Base-by-base conservation (phyloP, 2,797 vertebrate genomes). In the Bufotes viridis region DNA sequence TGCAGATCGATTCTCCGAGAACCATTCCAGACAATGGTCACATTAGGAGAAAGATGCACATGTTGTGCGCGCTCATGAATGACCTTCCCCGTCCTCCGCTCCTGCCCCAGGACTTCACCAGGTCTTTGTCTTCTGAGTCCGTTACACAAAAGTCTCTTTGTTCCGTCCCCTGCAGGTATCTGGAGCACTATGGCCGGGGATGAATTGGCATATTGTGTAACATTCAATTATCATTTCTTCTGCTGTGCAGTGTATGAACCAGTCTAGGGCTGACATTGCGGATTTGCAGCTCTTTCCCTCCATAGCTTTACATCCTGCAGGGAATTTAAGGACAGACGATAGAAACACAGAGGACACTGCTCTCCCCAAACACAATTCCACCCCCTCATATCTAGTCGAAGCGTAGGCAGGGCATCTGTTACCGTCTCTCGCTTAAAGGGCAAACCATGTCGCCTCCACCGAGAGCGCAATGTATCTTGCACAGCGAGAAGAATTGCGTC, bases 401-500 rank as follows among this genome's bases (percentile, higher is more conserved):
- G 84, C 87, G 87, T 88, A 60, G 87, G 87, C 87, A 13, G n/a
- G 79, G 42, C 87, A 80, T 84, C 78, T 90, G 76, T 67, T 57
- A 42, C 57, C 12, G 67, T 57, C 89, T 90, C 78, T 55, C 17
- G 17, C 76, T 81, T 79, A 85, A 85, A 85, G 87, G 63, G 14
- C 81, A 57, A 51, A 26, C 75, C 15, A 72, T 70, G 76, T 70
- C 51, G 22, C 42, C 76, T 42, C 80, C 76, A 42, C 15, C 13
- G 7, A 29, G 72, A 63, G 83, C 29, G 51, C 63, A 58, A 72
- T 34, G 6, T 9, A 55, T 53, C 34, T 55, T 49, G 34, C n/a
- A 70, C n/a, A 26, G 17, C 22, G 15, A 55, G 65, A 55, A n/a
- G 61, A 74, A 24, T 74, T 13, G n/a, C n/a, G 26, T 61, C 29